These are phyloP conservation scores for Aplysina aerophoba DNA, from an alignment of 37 sponge, comb jelly and placozoan genomes.

Conservation along the genomic window DNA sequence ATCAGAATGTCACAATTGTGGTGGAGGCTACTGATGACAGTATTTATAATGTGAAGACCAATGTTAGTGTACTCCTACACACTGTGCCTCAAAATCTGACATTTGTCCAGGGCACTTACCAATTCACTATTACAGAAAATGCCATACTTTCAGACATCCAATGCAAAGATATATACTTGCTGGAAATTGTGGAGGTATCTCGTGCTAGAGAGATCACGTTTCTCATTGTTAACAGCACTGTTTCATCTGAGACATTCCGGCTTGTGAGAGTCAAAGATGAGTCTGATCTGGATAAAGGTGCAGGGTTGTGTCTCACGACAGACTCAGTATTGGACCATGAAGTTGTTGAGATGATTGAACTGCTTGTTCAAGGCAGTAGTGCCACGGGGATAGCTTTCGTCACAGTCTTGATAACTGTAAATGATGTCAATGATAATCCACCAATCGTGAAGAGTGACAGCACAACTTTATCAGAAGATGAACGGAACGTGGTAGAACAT, in stretches of 20 bases:
- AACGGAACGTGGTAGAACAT: not conserved
- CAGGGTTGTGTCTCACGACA: not conserved
- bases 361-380: not conserved
- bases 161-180: not conserved
- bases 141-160: not conserved
- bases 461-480: not conserved
- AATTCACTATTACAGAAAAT: slow-evolving; percentile 43
- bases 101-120: slow-evolving; percentile 8
- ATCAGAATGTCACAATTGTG: slow-evolving; percentile 18
- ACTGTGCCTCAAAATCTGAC: slow-evolving; percentile 11
- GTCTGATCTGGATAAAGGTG: not conserved
- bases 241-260: not conserved
- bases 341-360: not conserved
- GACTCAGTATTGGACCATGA: not conserved
- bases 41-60: not conserved
- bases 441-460: not conserved
- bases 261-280: not conserved
- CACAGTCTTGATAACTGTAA: slow-evolving; percentile 1
- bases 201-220: not conserved
- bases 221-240: not conserved
- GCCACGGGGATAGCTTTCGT: not conserved
- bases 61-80: not conserved
- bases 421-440: slow-evolving; percentile 48
- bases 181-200: slow-evolving; percentile 18
- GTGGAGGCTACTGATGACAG: slow-evolving; percentile 19